A percentile compares a stretch with the other conserved stretches of the same genome.
phyloP scores from a whole-genome alignment of 2,797 vertebrate species.

The Sebastes nivosus region DNA sequence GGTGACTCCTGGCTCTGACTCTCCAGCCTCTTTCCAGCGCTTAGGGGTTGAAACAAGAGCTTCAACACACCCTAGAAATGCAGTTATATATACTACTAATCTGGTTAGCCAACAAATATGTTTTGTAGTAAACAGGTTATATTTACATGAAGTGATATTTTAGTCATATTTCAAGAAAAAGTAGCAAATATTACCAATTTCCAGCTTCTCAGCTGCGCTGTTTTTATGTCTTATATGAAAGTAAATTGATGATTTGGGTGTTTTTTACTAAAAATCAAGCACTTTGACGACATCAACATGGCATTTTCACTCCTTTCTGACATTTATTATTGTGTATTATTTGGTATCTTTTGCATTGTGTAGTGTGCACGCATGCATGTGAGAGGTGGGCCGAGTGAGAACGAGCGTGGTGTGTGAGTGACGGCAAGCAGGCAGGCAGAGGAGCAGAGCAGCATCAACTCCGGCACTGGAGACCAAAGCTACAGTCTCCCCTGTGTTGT shows the following conservation, averaged over 20 bases:
- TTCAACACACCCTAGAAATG: too few relatives aligned
- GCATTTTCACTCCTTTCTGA: not conserved
- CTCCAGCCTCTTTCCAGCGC: not conserved
- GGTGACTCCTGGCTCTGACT: constrained; percentile 40
- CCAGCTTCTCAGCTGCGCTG: not conserved
- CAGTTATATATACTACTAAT: not conserved
- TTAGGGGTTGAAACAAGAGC: not conserved
- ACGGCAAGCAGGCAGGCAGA: too few relatives aligned
- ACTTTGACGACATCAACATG: not conserved
- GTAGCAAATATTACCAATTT: not conserved
- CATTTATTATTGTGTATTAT: not conserved
- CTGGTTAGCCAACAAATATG: not conserved
- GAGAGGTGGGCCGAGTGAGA: too few relatives aligned
- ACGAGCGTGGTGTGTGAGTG: too few relatives aligned
- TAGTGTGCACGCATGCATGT: too few relatives aligned
- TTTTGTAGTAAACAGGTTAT: not conserved
- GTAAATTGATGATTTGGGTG: not conserved
- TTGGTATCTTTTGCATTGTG: too few relatives aligned
- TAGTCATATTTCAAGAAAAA: accelerated
- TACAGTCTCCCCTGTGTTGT: too few relatives aligned
- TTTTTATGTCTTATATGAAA: not conserved
- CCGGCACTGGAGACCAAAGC: too few relatives aligned
- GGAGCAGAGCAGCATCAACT: too few relatives aligned
- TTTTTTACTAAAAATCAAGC: not conserved
- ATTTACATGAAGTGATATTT: not conserved